Percentiles rank a stretch among this genome's conserved stretches.
These are phyloP conservation scores for Ancistrus triradiatus DNA, from an alignment of 2,113 vertebrate species.

Conservation along the genomic window DNA sequence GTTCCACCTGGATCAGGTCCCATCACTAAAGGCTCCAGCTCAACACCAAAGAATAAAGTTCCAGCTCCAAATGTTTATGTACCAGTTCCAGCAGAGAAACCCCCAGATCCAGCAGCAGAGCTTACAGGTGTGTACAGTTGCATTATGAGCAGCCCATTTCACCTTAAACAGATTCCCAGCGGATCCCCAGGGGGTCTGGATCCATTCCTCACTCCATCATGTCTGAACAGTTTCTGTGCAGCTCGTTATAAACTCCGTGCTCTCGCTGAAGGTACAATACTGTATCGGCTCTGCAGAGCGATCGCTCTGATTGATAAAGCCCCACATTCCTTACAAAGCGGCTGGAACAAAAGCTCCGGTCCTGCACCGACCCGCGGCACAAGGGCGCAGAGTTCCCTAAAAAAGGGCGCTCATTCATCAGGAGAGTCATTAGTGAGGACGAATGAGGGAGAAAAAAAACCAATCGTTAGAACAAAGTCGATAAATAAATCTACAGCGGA, in stretches of 20 bases:
- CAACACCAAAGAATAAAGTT: too few relatives aligned
- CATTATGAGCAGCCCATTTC: too few relatives aligned
- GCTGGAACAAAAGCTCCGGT: constrained; percentile 29
- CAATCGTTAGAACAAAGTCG: not conserved
- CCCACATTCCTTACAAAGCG: constrained; percentile 37
- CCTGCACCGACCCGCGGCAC: constrained; percentile 4
- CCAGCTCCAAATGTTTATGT: too few relatives aligned
- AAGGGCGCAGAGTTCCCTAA: constrained; percentile 14
- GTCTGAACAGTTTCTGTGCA: too few relatives aligned
- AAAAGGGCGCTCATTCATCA: constrained; percentile 42
- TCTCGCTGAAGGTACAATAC: constrained; percentile 29
- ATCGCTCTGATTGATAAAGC: constrained; percentile 47
- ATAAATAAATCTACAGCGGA: not conserved
- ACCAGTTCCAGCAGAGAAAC: too few relatives aligned
- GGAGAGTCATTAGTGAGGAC: constrained; percentile 39
- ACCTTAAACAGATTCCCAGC: too few relatives aligned
- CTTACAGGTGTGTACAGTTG: too few relatives aligned
- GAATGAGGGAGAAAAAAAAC: constrained; percentile 24
- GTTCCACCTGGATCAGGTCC: too few relatives aligned
- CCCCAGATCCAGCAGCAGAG: too few relatives aligned
- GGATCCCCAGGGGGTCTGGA: too few relatives aligned
- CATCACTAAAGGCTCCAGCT: too few relatives aligned
- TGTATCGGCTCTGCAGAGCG: constrained; percentile 38
- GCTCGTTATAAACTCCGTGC: constrained; percentile 1
- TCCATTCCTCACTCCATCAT: too few relatives aligned